These are phyloP conservation scores for Brachionus asplanchnoidis DNA, from an alignment of 1,140 invertebrate genomes.

Conservation along the genomic window DNA sequence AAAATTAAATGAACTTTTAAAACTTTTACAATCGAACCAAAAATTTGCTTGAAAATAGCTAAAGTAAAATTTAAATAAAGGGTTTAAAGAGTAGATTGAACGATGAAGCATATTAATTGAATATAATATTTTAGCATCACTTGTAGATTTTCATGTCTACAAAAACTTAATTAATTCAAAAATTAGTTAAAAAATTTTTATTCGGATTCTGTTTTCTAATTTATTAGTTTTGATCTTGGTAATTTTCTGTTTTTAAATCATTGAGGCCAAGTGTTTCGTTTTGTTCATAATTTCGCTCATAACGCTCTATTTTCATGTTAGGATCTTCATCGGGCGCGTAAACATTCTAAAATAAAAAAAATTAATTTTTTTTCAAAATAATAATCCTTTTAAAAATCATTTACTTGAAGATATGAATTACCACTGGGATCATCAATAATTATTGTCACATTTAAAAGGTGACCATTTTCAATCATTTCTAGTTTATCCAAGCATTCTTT, in stretches of 20 bases:
- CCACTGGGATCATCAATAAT: slow-evolving; percentile 91
- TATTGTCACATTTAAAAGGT: slow-evolving; percentile 63
- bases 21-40: neutral
- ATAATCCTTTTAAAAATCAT: neutral
- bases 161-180: neutral
- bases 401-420: slow-evolving; percentile 87
- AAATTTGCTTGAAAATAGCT: neutral
- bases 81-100: neutral
- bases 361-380: slow-evolving; percentile 18
- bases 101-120: neutral
- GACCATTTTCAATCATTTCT: slow-evolving; percentile 48
- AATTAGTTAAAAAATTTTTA: neutral
- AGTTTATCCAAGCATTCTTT: neutral
- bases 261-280: slow-evolving; percentile 92
- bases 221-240: slow-evolving; percentile 48
- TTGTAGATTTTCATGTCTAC: slow-evolving; percentile 15
- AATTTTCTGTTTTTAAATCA: slow-evolving; percentile 90
- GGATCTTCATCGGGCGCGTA: slow-evolving; percentile 69
- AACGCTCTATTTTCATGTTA: slow-evolving; percentile 72
- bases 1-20: neutral
- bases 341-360: slow-evolving; percentile 62
- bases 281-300: slow-evolving; percentile 79
- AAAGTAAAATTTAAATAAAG: neutral
- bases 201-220: neutral
- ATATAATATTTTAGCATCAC: neutral